Base-by-base conservation (phyloP, 1,140 invertebrate species). In the Tetragnatha versicolor region DNA sequence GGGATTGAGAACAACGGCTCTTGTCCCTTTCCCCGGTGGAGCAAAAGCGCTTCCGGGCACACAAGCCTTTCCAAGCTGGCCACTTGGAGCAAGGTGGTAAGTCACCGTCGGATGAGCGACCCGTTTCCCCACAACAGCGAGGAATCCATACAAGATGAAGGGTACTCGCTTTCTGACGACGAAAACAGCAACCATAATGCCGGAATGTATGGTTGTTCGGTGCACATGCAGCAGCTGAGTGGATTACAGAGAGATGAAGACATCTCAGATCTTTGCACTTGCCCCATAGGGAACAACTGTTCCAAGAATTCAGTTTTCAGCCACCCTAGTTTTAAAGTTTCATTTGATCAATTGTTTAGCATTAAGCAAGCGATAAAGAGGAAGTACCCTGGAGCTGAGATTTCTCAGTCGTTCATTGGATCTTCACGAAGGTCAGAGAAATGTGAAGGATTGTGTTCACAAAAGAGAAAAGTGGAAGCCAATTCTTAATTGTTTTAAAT, bases 31-130 rank as follows among this genome's bases (percentile, higher is more conserved):
- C 63, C 76, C 20, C 63, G 76, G 0, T 79, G 76, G 76, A 69
- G 76, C 35, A 69, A 79, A 37, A 69, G 47, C 61, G 61, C 76
- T 6, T 27, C 63, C 47, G 76, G 76, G 14, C 63, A 31, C 10
- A 79, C 76, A 7, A 79, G 76, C 17, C 76, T 79, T 2, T 79
- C 63, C 9, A 79, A 66, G n/a, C n/a, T 79, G 17, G 76, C 65
- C 5, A 79, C 63, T 6, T 79, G 76, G 76, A 79, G 76, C 6
- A 55, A 69, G 10, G 49, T 79, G 6, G 76, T 79, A 3, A 79
- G 65, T 27, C 35, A 47, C 10, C 35, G 76, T 12, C 49, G 76
- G 5, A 58, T 69, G 53, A 79, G 76, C n/a, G 76, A 79, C 22
- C 76, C 76, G 6, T 68, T 79, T 47, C 65, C 76, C 9, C 31